These are phyloP conservation scores for Dendronephthya gigantea DNA, from an alignment of 64 coral and sea anemone genomes.

Conservation along the genomic window DNA sequence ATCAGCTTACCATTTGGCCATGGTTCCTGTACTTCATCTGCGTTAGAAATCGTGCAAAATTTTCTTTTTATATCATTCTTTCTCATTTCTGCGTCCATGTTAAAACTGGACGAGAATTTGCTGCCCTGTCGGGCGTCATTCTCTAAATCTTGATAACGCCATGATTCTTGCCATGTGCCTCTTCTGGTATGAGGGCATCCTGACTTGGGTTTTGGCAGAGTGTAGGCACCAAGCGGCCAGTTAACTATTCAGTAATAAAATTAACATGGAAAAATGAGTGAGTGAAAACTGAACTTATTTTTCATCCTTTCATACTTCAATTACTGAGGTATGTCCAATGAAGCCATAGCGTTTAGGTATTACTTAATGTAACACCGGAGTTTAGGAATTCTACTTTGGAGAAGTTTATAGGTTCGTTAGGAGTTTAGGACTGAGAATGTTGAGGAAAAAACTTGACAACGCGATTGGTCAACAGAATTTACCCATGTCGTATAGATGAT, in stretches of 20 bases:
- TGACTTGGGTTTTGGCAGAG: not conserved
- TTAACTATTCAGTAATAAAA: not conserved
- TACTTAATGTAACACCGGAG: too few species aligned
- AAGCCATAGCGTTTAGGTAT: too few species aligned
- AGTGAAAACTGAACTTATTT: too few species aligned
- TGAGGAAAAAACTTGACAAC: too few species aligned
- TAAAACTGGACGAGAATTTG: not conserved
- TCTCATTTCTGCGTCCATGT: not conserved
- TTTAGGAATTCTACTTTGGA: too few species aligned
- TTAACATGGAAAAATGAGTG: too few species aligned
- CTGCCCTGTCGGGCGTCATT: not conserved
- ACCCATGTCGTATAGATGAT: too few species aligned
- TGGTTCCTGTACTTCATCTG: not conserved
- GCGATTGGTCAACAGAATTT: too few species aligned
- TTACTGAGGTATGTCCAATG: too few species aligned
- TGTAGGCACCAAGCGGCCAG: not conserved
- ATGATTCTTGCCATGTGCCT: not conserved
- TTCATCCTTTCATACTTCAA: too few species aligned
- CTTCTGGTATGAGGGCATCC: not conserved
- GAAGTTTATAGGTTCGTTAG: too few species aligned
- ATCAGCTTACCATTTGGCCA: not conserved
- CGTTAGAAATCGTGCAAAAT: not conserved
- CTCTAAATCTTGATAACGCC: not conserved
- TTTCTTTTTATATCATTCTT: not conserved
- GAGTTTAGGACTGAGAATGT: too few species aligned